phyloP scores from a whole-genome alignment of 2,113 vertebrate genomes.

The Pangasianodon gigas region DNA sequence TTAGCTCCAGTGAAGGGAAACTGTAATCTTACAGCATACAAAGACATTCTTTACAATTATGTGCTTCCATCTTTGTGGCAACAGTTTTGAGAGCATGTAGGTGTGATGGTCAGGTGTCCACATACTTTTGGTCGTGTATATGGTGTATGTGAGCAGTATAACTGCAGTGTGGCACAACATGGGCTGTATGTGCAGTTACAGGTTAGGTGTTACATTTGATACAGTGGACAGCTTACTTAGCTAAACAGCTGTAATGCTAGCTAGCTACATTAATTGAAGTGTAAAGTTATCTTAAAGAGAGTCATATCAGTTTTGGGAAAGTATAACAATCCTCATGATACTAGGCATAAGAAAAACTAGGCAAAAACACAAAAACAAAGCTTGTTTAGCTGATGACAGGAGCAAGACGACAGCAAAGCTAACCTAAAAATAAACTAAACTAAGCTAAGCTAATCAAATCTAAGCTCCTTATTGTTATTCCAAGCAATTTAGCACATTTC shows the following conservation, averaged over 20 bases:
- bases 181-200: too few relatives aligned
- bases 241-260: not conserved
- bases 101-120: not conserved
- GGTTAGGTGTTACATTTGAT: too few relatives aligned
- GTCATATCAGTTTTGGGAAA: not conserved
- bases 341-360: not conserved
- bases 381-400: not conserved
- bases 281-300: too few relatives aligned
- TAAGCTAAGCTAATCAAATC: not conserved
- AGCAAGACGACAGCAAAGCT: not conserved
- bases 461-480: too few relatives aligned
- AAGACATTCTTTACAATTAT: too few relatives aligned
- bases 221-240: not conserved
- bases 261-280: not conserved
- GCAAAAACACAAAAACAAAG: not conserved
- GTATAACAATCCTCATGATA: not conserved
- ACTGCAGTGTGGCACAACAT: too few relatives aligned
- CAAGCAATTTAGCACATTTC: not conserved
- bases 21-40: too few relatives aligned
- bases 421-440: not conserved
- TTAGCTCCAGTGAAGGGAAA: too few relatives aligned
- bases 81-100: too few relatives aligned
- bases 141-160: not conserved
- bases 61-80: too few relatives aligned
- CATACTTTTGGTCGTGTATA: not conserved